Evolutionary conservation across 2,113 vertebrate species (phyloP), one percentile per base, ranked within the genome.

Genomic region (Oenanthe melanoleuca): DNA sequence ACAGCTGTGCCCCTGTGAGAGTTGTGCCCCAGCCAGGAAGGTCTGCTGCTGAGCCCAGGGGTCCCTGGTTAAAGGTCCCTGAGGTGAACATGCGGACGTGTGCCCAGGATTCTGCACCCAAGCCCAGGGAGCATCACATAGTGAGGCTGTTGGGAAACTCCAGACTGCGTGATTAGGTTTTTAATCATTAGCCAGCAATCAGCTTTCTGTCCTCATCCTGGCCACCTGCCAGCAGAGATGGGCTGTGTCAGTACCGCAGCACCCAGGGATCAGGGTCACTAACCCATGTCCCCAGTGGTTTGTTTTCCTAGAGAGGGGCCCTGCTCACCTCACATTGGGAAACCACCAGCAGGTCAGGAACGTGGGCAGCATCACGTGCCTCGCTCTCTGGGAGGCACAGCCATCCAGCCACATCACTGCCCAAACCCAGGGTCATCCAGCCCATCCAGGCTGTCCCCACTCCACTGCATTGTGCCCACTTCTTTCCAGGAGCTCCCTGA

Each of bases 401-500:
- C 52, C 60, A 19, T 12, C 24, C 8, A 17, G 37, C 49, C 75
- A 14, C 38, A 18, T 21, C 1, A 4, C 38, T 74, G 81, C 61
- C 57, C 3, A 3, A 28, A 52, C 33, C 25, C 1, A 0, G 37
- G 31, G 13, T 5, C 4, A 42, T 20, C 37, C 40, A 42, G 44
- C 19, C 56, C 38, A 24, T 53, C n/a, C 0, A 0, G 42, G 33
- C 59, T 23, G 29, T 53, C 15, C 75, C 34, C 0, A 0, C 47
- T n/a, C 49, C 2, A 3, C 50, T 56, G 61, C 73, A 22, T 31
- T 18, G 3, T 75, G 40, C 55, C 34, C 12, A 4, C 59, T 84
- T 85, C 75, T 88, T 93, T 96, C 57, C 96, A 99, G 99, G 98
- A 98, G 50, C 98, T 99, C 69, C 99, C 99, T 2, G 98, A 99